Base-by-base conservation (phyloP, 2,113 vertebrate species). In the Myotis davidii region DNA sequence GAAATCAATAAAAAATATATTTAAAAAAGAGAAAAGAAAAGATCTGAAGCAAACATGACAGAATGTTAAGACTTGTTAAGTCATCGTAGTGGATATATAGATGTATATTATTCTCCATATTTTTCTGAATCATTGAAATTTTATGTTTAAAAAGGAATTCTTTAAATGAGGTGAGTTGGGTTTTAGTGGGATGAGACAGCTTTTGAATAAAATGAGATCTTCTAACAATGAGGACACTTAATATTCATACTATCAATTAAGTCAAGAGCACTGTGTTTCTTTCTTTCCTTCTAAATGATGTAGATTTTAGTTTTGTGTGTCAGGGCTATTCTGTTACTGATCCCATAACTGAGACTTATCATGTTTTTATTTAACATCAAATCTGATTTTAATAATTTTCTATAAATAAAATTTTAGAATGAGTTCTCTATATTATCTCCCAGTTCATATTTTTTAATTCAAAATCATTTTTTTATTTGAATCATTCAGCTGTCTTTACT, bases 171-270 rank as follows among this genome's bases (percentile, higher is more conserved):
- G 85, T 84, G 48, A 93, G 3, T 79, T 93, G 72, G 21, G 29
- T 93, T 83, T 73, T 96, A 39, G 32, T 89, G 32, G 29, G 81
- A 70, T 76, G 14, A 67, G 45, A 70, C 61, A 64, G 69, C 48
- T 90, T 90, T 86, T 93, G 45, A 95, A 25, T 89, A 85, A 96
- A 92, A 32, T 81, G 84, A 54, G 23, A 34, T 84, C 29, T 77
- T 7, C 9, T 85, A 74, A n/a, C 50, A 77, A 14, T 81, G 34
- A 65, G 25, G 32, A 64, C 25, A 82, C 2, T 90, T 94, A 82
- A 29, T 52, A 74, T 67, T 39, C 18, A 48, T 12, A 85, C 90
- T 20, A 79, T 42, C 67, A 86, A 8, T 76, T 82, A 91, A 87
- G 34, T 69, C 50, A 82, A 83, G 27, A 87, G 9, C 87, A 16